Conservation (phyloP, 2,888 invertebrate species). For the Lordiphosa andalusiaca region DNA sequence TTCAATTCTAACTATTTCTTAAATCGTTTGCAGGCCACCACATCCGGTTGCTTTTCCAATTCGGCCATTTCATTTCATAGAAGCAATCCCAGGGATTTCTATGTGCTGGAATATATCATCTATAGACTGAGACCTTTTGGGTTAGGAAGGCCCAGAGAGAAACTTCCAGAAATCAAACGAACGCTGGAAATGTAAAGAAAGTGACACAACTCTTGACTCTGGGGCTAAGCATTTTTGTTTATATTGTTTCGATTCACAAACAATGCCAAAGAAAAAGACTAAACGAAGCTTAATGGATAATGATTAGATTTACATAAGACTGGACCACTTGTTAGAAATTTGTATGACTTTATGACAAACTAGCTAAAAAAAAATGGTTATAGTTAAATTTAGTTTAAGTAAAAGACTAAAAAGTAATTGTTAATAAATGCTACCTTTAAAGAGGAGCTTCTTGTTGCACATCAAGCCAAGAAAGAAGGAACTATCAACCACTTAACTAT, state of each 20-base stretch:
- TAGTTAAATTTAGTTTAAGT: too few species aligned
- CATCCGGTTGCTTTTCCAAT: conserved; percentile 92
- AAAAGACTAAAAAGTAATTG: too few species aligned
- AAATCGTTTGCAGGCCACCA: conserved; percentile 83
- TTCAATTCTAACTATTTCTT: not conserved
- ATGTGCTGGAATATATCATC: conserved; percentile 95
- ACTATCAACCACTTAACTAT: too few species aligned
- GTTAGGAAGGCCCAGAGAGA: conserved; percentile 16
- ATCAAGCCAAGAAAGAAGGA: too few species aligned
- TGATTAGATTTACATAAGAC: not conserved
- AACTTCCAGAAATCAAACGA: conserved; percentile 42
- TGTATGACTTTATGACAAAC: not conserved
- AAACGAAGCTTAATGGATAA: not conserved
- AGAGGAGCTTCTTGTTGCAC: too few species aligned
- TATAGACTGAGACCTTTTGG: conserved; percentile 93
- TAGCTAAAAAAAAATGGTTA: not conserved
- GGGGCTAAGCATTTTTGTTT: not conserved
- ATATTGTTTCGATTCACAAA: not conserved
- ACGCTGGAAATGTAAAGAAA: conserved; percentile 41
- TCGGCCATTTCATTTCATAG: conserved; percentile 97
- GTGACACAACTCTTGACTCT: conserved; percentile 47
- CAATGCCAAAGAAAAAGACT: not conserved
- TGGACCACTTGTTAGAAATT: not conserved
- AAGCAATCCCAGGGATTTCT: conserved; percentile 94
- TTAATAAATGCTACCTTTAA: too few species aligned